phyloP scores from a whole-genome alignment of 2,797 vertebrate species.

The Rhynchonycteris naso region DNA sequence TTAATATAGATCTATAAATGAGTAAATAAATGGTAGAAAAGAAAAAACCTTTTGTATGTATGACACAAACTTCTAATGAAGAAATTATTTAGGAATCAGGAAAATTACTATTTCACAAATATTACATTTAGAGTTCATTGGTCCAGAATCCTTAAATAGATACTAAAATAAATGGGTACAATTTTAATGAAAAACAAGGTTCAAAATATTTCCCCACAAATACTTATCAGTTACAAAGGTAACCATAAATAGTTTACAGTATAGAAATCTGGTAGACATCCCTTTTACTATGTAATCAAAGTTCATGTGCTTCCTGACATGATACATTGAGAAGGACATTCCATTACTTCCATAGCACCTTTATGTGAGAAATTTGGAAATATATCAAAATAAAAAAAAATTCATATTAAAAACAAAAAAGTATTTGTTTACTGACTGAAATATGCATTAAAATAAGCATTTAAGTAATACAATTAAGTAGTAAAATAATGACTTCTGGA shows the following conservation, averaged over 20 bases:
- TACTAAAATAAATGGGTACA: not conserved
- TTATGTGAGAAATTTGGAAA: not conserved
- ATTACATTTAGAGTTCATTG: not conserved
- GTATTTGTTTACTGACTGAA: not conserved
- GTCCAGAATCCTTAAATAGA: not conserved
- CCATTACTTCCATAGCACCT: not conserved
- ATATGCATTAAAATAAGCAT: not conserved
- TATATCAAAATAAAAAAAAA: not conserved
- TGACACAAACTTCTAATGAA: not conserved
- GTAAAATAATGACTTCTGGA: not conserved
- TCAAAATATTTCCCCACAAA: not conserved
- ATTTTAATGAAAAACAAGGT: not conserved
- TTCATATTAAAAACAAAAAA: not conserved
- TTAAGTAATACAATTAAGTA: not conserved
- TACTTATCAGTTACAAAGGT: not conserved
- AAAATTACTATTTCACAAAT: not conserved
- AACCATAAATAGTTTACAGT: not conserved
- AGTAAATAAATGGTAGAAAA: not conserved
- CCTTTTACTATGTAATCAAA: not conserved
- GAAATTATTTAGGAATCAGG: not conserved
- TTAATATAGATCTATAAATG: not conserved
- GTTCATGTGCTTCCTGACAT: not conserved
- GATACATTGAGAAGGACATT: not conserved
- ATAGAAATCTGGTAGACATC: not conserved
- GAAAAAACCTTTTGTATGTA: not conserved